Percentiles rank a stretch among this genome's conserved stretches.
phyloP scores from a whole-genome alignment of 2,888 invertebrate species.

The Tetragonula carbonaria region DNA sequence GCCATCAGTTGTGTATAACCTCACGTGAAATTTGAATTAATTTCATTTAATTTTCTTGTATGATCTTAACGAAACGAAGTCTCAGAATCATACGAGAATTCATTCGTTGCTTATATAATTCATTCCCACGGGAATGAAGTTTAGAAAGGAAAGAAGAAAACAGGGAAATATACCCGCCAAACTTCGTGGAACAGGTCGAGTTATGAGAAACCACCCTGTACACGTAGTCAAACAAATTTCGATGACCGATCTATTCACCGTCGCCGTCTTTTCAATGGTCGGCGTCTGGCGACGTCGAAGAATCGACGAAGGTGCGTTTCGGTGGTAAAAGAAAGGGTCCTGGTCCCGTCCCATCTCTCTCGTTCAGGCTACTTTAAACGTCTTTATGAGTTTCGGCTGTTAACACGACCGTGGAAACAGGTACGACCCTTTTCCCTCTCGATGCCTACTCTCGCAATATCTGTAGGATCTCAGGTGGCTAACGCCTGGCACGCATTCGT shows the following conservation, averaged over 20 bases:
- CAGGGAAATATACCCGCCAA: background rate
- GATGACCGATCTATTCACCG: slow-evolving; percentile 77
- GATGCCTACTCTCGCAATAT: slow-evolving; percentile 67
- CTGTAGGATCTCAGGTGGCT: slow-evolving; percentile 78
- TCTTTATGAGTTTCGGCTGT: slow-evolving; percentile 83
- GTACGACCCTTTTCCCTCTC: slow-evolving; percentile 61
- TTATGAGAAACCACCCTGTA: background rate
- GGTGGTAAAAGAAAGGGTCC: slow-evolving; percentile 30
- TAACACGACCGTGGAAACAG: slow-evolving; percentile 80
- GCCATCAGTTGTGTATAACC: background rate
- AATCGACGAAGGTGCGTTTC: slow-evolving; percentile 44
- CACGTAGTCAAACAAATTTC: slow-evolving; percentile 52
- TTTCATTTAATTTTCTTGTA: background rate
- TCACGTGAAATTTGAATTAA: background rate
- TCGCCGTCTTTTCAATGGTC: slow-evolving; percentile 62
- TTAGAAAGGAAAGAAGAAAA: background rate
- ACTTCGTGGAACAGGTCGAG: slow-evolving; percentile 13
- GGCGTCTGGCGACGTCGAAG: slow-evolving; percentile 60
- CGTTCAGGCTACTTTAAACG: slow-evolving; percentile 78
- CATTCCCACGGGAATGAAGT: too few relatives aligned
- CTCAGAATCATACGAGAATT: background rate
- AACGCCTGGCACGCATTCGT: slow-evolving; percentile 59
- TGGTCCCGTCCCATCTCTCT: slow-evolving; percentile 22
- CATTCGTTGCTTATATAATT: background rate
- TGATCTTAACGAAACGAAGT: background rate